phyloP scores from a whole-genome alignment of 2,113 vertebrate species.

The Falcunculus frontatus region DNA sequence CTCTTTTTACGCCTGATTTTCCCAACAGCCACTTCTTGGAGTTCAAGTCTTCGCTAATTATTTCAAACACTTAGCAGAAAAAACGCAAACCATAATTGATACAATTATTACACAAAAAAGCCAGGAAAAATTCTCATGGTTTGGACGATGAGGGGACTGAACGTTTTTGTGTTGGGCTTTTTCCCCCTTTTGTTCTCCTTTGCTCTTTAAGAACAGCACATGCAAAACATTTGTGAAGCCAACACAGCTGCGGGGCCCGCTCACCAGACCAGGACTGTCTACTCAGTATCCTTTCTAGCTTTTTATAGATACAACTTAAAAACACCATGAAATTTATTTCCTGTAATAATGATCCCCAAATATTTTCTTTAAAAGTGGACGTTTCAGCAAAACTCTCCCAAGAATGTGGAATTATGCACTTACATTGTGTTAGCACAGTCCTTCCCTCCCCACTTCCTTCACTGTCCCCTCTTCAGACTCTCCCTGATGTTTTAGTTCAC shows the following conservation, averaged over 20 bases:
- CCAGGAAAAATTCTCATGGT: conserved; percentile 4
- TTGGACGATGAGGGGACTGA: conserved; percentile 14
- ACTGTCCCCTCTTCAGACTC: neutral
- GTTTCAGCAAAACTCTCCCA: conserved; percentile 22
- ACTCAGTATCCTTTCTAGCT: conserved; percentile 57
- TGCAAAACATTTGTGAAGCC: conserved; percentile 63
- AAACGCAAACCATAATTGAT: conserved; percentile 27
- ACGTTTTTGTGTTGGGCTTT: neutral
- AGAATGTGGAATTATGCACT: neutral
- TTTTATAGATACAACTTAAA: conserved; percentile 68
- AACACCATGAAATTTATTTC: conserved; percentile 67
- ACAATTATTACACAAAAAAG: conserved; percentile 8
- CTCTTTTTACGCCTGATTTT: conserved; percentile 39
- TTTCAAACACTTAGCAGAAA: conserved; percentile 57
- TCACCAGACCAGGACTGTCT: conserved; percentile 53
- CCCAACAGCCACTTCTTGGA: conserved; percentile 54
- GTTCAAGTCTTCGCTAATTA: conserved; percentile 42
- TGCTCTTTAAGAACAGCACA: conserved; percentile 62
- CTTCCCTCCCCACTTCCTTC: neutral
- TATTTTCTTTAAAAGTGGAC: conserved; percentile 54
- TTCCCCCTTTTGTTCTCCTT: conserved; percentile 24
- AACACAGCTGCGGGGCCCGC: conserved; percentile 69
- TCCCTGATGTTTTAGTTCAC: neutral
- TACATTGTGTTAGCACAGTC: neutral
- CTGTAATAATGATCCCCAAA: conserved; percentile 60